These are phyloP conservation scores for Fabriciana adippe DNA, from an alignment of 2,888 invertebrate genomes.

Conservation along the genomic window DNA sequence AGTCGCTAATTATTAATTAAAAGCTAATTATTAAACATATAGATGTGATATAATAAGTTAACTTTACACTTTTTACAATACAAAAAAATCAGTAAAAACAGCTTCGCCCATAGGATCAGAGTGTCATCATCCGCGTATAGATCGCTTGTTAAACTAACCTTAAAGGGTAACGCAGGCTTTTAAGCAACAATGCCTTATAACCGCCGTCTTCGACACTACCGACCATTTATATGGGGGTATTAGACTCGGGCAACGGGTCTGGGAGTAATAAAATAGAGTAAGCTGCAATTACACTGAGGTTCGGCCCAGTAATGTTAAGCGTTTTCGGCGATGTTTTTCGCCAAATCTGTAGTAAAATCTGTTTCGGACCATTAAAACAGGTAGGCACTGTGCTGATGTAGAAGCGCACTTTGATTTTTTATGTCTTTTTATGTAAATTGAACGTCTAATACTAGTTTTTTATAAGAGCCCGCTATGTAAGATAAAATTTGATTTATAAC, in stretches of 20 bases:
- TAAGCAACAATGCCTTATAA: constrained; percentile 61
- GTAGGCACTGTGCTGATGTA: constrained; percentile 10
- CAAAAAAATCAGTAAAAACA: too few relatives aligned
- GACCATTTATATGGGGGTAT: constrained; percentile 63
- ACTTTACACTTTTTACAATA: too few relatives aligned
- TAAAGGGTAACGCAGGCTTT: constrained; percentile 48
- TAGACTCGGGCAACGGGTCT: constrained; percentile 57
- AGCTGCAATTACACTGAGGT: constrained; percentile 57
- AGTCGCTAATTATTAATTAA: too few relatives aligned
- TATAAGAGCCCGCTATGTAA: neutral
- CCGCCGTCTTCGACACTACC: constrained; percentile 49
- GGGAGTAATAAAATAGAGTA: constrained; percentile 56
- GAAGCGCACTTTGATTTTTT: constrained; percentile 19
- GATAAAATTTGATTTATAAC: too few relatives aligned
- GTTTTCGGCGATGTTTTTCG: constrained; percentile 36
- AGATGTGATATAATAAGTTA: too few relatives aligned
- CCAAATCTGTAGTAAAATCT: constrained; percentile 40
- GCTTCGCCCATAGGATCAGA: neutral
- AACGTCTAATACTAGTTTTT: neutral
- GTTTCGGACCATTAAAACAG: constrained; percentile 37
- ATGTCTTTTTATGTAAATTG: constrained; percentile 20
- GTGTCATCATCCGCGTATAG: constrained; percentile 3
- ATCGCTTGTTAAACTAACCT: constrained; percentile 33
- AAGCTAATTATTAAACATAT: too few relatives aligned
- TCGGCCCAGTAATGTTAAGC: constrained; percentile 41